Base-by-base conservation (phyloP, 2,888 invertebrate species). In the Sepioteuthis lessoniana region DNA sequence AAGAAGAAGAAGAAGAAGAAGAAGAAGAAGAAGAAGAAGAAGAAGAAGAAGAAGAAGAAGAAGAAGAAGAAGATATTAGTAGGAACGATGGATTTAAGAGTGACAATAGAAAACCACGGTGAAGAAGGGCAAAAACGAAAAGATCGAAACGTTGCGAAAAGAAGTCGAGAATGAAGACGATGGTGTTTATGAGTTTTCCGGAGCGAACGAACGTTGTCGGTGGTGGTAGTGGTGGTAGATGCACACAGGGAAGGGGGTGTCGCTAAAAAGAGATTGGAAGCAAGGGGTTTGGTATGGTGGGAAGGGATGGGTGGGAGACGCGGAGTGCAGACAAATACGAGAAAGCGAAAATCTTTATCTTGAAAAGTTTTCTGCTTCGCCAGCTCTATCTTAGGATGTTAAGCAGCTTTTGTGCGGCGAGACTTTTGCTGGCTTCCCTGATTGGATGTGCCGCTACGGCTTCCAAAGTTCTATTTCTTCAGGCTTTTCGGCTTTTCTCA, bases 361-460 rank as follows among this genome's bases (percentile, higher is more conserved):
- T 76, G 76, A 76, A 76, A 76, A 76, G 76, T 76, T 76, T 76
- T 76, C 76, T 76, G 76, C 76, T 76, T 76, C 76, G 76, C 25
- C 76, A 76, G 76, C 76, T 76, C 76, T 76, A 76, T 76, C 76
- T 76, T 76, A 76, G 76, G 76, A 76, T 76, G 76, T 76, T 76
- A 76, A 76, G 76, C 76, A n/a, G 76, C 76, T 76, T 76, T 76
- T 76, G 76, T 76, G 76, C 35, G n/a, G 76, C 76, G 13, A n/a
- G 76, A 16, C n/a, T n/a, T 76, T 76, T 13, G n/a, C n/a, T n/a
- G 76, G 76, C 76, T 76, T 76, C 76, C 35, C 76, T 76, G 76
- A 76, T 76, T 76, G 76, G 76, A 76, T 76, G 76, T 76, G 76
- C n/a, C 76, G 76, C 76, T 76, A 76, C 76, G 76, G 76, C 76